These are phyloP conservation scores for Cephalopachus bancanus DNA, from an alignment of 2,797 vertebrate species.

Conservation along the genomic window DNA sequence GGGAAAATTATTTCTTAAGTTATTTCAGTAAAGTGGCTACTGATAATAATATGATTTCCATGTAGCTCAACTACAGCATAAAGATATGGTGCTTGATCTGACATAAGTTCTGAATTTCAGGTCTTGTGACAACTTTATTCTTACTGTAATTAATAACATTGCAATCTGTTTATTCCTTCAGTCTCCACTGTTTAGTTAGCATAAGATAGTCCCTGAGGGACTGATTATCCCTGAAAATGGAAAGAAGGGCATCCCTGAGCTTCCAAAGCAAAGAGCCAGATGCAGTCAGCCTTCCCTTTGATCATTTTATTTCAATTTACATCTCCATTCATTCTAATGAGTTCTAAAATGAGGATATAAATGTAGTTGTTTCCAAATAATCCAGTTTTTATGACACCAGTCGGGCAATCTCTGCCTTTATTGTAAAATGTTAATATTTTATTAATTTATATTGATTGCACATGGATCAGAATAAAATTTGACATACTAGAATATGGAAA, in stretches of 20 bases:
- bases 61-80: neutral
- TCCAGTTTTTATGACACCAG: slow-evolving; percentile 10
- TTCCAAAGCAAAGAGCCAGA: slow-evolving; percentile 58
- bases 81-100: slow-evolving; percentile 54
- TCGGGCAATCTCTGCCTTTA: neutral
- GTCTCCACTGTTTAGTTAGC: slow-evolving; percentile 66
- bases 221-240: slow-evolving; percentile 75
- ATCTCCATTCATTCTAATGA: slow-evolving; percentile 78
- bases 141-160: slow-evolving; percentile 74
- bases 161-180: slow-evolving; percentile 56
- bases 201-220: slow-evolving; percentile 60
- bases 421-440: slow-evolving; percentile 24
- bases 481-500: neutral
- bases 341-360: slow-evolving; percentile 58
- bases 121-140: slow-evolving; percentile 76
- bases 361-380: slow-evolving; percentile 50
- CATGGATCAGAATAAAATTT: slow-evolving; percentile 6
- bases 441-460: neutral
- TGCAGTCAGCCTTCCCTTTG: slow-evolving; percentile 63
- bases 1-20: slow-evolving; percentile 3
- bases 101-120: slow-evolving; percentile 69
- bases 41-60: neutral
- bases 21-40: neutral
- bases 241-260: slow-evolving; percentile 50
- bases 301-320: slow-evolving; percentile 75